These are phyloP conservation scores for Apogon hyalosoma DNA, from an alignment of 2,797 vertebrate genomes.

Conservation along the genomic window DNA sequence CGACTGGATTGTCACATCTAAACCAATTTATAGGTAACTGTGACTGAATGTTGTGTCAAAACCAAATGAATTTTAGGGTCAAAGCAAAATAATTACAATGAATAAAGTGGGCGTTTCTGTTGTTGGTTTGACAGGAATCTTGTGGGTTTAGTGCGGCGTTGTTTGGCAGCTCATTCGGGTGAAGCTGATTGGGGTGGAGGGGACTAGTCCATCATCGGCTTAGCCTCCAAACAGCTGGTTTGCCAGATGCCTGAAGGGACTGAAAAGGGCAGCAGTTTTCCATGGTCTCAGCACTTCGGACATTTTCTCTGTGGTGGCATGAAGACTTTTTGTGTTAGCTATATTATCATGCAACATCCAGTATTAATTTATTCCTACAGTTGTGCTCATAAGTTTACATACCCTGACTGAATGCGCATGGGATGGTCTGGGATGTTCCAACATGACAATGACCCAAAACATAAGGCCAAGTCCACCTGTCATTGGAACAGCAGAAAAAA, in stretches of 20 bases:
- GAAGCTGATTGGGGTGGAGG: conserved; percentile 31
- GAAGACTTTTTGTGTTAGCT: not conserved
- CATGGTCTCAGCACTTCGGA: not conserved
- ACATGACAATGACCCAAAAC: no score
- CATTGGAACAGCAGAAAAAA: no score
- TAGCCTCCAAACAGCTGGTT: conserved; percentile 12
- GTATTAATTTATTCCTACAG: no score
- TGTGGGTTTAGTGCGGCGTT: conserved; percentile 9
- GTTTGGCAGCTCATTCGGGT: conserved; percentile 11
- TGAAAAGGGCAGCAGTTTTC: conserved; percentile 6
- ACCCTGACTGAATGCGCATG: no score
- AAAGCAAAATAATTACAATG: conserved; percentile 27
- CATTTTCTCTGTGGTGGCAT: not conserved
- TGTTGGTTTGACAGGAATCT: conserved; percentile 29
- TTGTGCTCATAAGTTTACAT: no score
- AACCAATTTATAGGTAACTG: conserved; percentile 39
- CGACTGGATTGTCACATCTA: conserved; percentile 43
- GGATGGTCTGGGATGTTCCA: no score
- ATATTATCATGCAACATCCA: no score
- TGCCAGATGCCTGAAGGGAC: conserved; percentile 4
- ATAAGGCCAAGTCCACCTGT: no score
- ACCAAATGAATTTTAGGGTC: conserved; percentile 29
- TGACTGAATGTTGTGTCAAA: conserved; percentile 41
- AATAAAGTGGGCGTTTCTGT: conserved; percentile 16
- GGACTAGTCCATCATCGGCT: conserved; percentile 34